Evolutionary conservation across 2,888 invertebrate species (phyloP).

Genomic region (Caenorhabditis plicata): DNA sequence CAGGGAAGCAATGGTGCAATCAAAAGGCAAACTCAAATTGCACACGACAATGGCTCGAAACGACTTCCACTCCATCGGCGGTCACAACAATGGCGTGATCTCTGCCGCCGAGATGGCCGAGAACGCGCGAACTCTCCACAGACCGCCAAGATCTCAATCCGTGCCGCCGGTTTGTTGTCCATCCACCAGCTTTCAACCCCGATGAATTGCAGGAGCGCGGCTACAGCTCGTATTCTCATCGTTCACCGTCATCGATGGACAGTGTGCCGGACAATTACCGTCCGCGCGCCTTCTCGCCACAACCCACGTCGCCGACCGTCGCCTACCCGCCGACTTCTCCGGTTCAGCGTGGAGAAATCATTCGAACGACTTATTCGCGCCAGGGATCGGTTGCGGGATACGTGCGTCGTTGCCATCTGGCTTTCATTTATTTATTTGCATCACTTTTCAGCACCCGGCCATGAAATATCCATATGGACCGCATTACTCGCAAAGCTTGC

Average conservation of each 20-base stretch:
- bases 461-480: slow-evolving; percentile 28
- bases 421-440: neutral
- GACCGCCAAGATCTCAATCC: slow-evolving; percentile 52
- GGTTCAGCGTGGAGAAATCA: slow-evolving; percentile 21
- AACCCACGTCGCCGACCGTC: slow-evolving; percentile 13
- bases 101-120: slow-evolving; percentile 58
- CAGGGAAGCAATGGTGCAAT: slow-evolving; percentile 49
- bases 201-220: slow-evolving; percentile 40
- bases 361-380: slow-evolving; percentile 26
- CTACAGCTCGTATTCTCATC: slow-evolving; percentile 52
- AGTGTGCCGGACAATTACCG: slow-evolving; percentile 38
- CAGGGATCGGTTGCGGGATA: slow-evolving; percentile 22
- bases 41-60: slow-evolving; percentile 50
- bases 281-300: slow-evolving; percentile 27
- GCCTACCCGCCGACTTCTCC: slow-evolving; percentile 27
- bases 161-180: slow-evolving; percentile 54
- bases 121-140: slow-evolving; percentile 16
- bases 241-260: slow-evolving; percentile 56
- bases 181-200: too few species aligned
- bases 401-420: neutral
- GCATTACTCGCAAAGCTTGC: slow-evolving; percentile 44
- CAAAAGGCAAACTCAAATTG: slow-evolving; percentile 55
- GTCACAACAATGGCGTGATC: slow-evolving; percentile 47
- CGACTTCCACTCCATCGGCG: too few species aligned
- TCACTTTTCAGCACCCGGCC: slow-evolving; percentile 23